phyloP scores from a whole-genome alignment of 2,113 vertebrate genomes.

The Pithys albifrons region DNA sequence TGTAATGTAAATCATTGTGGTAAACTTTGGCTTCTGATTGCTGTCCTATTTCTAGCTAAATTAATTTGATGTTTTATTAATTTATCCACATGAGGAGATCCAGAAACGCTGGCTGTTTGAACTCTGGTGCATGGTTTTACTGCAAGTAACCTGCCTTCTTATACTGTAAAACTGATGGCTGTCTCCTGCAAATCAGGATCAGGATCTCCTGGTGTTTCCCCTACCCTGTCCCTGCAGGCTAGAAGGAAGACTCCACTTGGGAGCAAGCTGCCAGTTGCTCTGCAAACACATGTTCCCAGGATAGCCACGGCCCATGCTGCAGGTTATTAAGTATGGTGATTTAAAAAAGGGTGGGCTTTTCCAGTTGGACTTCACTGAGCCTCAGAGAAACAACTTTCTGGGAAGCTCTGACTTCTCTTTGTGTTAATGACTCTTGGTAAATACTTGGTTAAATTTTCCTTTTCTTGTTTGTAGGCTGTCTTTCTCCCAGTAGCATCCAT shows the following conservation, averaged over 20 bases:
- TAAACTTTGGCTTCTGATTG: not conserved
- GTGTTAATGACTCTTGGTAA: not conserved
- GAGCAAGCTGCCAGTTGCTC: fast-evolving
- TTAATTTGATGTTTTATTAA: not conserved
- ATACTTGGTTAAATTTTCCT: not conserved
- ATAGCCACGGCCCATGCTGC: fast-evolving
- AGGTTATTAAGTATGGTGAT: not conserved
- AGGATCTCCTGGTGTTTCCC: not conserved
- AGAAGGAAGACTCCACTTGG: not conserved
- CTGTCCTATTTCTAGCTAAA: slow-evolving; percentile 12
- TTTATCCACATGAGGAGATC: not conserved
- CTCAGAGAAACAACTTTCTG: not conserved
- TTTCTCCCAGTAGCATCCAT: not conserved
- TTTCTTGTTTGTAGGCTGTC: not conserved
- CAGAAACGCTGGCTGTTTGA: not conserved
- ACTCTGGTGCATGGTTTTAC: not conserved
- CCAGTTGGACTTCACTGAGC: not conserved
- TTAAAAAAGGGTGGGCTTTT: not conserved
- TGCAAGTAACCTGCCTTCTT: not conserved
- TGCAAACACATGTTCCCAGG: fast-evolving
- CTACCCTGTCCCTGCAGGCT: fast-evolving
- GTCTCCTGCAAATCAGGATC: not conserved
- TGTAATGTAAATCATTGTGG: slow-evolving; percentile 6
- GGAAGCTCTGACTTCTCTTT: not conserved
- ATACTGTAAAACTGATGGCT: not conserved